These are phyloP conservation scores for Callospermophilus lateralis DNA, from an alignment of 2,113 vertebrate genomes.

Conservation along the genomic window DNA sequence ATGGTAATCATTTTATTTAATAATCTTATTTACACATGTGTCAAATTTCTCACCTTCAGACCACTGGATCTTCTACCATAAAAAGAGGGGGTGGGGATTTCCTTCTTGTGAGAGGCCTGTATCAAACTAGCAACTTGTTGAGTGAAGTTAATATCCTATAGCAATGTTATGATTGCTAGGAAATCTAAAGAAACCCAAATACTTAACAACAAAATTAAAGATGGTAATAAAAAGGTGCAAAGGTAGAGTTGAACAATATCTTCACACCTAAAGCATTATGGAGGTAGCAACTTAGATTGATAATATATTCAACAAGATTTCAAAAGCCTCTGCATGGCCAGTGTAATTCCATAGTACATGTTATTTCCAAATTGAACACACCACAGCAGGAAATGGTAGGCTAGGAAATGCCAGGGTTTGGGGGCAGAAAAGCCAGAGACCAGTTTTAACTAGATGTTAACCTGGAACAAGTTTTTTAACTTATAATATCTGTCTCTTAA, in stretches of 20 bases:
- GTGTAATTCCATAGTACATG: background rate
- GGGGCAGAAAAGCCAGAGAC: background rate
- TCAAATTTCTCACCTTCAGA: slow-evolving; percentile 27
- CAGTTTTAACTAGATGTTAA: background rate
- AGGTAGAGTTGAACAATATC: background rate
- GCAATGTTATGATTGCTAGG: background rate
- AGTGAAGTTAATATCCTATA: background rate
- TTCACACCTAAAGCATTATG: background rate
- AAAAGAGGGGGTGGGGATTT: background rate
- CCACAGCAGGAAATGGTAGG: background rate
- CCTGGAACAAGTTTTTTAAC: background rate
- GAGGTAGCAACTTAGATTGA: background rate
- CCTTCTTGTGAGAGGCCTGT: background rate
- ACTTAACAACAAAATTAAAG: slow-evolving; percentile 50
- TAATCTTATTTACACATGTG: background rate
- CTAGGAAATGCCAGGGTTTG: background rate
- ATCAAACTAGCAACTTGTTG: background rate
- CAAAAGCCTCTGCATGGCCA: background rate
- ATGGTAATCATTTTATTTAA: background rate
- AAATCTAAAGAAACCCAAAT: slow-evolving; percentile 31
- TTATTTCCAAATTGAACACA: background rate
- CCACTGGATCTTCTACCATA: background rate
- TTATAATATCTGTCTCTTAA: background rate
- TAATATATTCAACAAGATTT: background rate
- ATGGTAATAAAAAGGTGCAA: background rate